Conservation (phyloP, 2,797 vertebrate genomes). For the Lophura swinhoii region DNA sequence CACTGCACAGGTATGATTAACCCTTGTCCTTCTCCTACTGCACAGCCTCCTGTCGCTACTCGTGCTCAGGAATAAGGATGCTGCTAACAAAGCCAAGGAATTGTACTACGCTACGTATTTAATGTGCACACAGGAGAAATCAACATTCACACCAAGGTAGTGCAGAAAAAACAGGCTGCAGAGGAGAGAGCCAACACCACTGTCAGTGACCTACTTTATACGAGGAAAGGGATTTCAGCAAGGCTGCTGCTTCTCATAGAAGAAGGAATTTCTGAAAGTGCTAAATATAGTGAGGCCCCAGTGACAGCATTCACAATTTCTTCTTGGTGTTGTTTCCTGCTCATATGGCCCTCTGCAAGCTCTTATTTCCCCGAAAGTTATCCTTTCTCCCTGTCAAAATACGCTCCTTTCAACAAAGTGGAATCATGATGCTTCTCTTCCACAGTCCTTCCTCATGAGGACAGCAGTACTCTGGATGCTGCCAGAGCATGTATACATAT, state of each 20-base stretch:
- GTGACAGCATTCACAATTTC: conserved; percentile 22
- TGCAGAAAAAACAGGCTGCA: background rate
- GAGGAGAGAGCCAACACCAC: background rate
- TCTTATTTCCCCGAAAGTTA: background rate
- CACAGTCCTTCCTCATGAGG: background rate
- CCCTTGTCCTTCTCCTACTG: background rate
- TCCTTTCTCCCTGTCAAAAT: background rate
- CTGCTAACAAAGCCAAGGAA: background rate
- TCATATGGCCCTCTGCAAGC: background rate
- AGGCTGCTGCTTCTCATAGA: background rate
- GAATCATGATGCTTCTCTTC: conserved; percentile 1
- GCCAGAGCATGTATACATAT: background rate
- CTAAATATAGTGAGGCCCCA: conserved; percentile 27
- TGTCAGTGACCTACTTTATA: conserved; percentile 34
- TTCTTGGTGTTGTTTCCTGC: background rate
- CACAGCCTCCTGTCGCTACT: background rate
- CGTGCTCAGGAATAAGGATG: background rate
- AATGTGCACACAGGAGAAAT: background rate
- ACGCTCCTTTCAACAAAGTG: background rate
- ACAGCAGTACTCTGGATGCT: conserved; percentile 38
- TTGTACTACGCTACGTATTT: rapidly evolving
- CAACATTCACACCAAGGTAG: background rate
- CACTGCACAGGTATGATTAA: background rate
- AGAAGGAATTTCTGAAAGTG: conserved; percentile 7
- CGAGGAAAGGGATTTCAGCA: background rate